Evolutionary conservation across 92 coral and sea anemone genomes (phyloP).

Genomic region (Desmophyllum pertusum): DNA sequence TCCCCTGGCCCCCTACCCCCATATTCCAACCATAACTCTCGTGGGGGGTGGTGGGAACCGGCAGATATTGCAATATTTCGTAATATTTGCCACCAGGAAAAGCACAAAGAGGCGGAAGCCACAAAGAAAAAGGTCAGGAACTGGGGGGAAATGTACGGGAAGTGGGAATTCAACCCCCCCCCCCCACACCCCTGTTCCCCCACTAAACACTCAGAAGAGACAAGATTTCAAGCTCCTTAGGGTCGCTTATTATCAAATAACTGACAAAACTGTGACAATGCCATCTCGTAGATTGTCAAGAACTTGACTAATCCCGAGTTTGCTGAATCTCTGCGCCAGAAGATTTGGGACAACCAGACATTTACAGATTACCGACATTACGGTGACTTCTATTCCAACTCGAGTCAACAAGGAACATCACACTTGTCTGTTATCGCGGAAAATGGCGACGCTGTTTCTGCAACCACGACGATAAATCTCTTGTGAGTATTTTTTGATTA

Average conservation of each 20-base stretch:
- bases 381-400: conserved; percentile 67
- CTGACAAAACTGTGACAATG: background rate
- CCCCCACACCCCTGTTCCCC: background rate
- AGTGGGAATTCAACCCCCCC: too few species aligned
- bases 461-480: too few species aligned
- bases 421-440: conserved; percentile 86
- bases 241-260: background rate
- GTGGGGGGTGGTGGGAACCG: too few species aligned
- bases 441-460: conserved; percentile 93
- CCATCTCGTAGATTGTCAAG: conserved; percentile 58
- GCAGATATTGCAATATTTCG: too few species aligned
- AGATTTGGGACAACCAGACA: conserved; percentile 71
- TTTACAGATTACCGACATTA: conserved; percentile 67
- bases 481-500: too few species aligned
- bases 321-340: conserved; percentile 75
- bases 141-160: too few species aligned
- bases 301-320: conserved; percentile 67
- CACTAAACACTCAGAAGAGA: background rate
- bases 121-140: too few species aligned
- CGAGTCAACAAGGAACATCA: conserved; percentile 70
- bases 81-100: too few species aligned
- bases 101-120: too few species aligned
- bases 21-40: too few species aligned
- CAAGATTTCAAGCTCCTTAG: background rate
- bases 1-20: too few species aligned